These are phyloP conservation scores for Aphidius colemani DNA, from an alignment of 2,888 invertebrate species.

Conservation along the genomic window DNA sequence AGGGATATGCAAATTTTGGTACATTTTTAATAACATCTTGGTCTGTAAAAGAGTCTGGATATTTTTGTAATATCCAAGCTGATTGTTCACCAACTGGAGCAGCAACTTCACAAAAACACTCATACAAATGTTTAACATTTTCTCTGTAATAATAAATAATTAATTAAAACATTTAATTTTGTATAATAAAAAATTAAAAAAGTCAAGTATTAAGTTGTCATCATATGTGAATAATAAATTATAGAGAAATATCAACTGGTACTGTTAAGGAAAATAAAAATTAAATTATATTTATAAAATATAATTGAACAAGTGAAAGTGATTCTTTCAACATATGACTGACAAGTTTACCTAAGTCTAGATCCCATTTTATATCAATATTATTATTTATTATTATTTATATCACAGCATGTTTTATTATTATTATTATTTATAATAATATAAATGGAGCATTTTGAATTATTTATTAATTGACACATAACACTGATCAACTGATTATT, in stretches of 20 bases:
- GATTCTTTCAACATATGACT: constrained; percentile 19
- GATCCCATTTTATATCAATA: constrained; percentile 61
- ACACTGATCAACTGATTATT: neutral
- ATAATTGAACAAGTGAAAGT: constrained; percentile 14
- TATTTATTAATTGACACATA: constrained; percentile 32
- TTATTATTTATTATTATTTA: constrained; percentile 2
- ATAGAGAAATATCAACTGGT: neutral
- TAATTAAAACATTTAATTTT: neutral
- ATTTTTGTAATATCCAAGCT: constrained; percentile 80
- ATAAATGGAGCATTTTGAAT: neutral
- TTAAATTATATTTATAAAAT: constrained; percentile 10
- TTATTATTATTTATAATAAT: neutral
- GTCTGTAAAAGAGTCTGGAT: constrained; percentile 82
- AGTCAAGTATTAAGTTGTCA: neutral
- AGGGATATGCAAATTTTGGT: constrained; percentile 91
- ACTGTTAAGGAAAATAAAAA: constrained; percentile 15
- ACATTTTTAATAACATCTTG: constrained; percentile 84
- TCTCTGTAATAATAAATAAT: constrained; percentile 63
- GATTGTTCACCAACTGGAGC: constrained; percentile 68
- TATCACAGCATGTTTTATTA: constrained; percentile 6
- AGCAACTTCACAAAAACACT: constrained; percentile 82
- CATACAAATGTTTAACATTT: constrained; percentile 78
- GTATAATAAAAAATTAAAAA: neutral
- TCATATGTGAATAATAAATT: neutral
- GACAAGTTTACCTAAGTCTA: constrained; percentile 60